Evolutionary conservation across 2,797 vertebrate species (phyloP), one percentile per base, ranked within the genome.

Genomic region (Micrastur ruficollis): DNA sequence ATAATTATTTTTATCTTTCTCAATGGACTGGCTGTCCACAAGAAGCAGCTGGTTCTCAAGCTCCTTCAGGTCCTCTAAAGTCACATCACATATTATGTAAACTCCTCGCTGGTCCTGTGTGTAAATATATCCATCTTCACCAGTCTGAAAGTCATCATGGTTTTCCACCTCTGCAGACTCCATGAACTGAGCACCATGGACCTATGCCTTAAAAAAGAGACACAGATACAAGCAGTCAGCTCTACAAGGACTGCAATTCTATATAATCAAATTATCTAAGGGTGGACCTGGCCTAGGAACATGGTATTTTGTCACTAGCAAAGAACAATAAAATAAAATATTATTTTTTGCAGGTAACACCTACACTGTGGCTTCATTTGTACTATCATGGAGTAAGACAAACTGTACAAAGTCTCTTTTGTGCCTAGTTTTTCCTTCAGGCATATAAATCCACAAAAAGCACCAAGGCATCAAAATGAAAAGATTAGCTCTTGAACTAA

Each of bases 121-220:
- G 91, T 98, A 98, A 81, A 98, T 53, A 16, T 73, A 97, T 26
- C 55, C 84, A 31, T 95, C 95, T 46, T 94, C 97, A 11, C 31
- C 38, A 44, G 92, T 98, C 84, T 98, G 98, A 95, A 97, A 98
- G 67, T 98, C 98, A 6, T 98, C 97, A 38, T 98, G 98, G 85
- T 98, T 98, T 94, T 99, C 98, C 71, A 98, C 96, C 56, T 98
- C 98, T 0, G 98, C 96, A 92, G 98, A 98, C 89, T 98, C 98
- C 98, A 98, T 97, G 86, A 99, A 98, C 34, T 98, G 97, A 11
- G 97, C 12, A 6, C 97, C 97, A 11, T 96, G 97, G 53, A 98
- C 95, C 98, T 98, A 61, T 26, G 52, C 58, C 29, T 4, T 66
- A 76, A 84, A 46, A 88, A 87, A 95, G 58, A 83, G 27, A 93